A percentile compares a stretch with the other conserved stretches of the same genome.
phyloP scores from a whole-genome alignment of 2,797 vertebrate species.

The Characodon lateralis region DNA sequence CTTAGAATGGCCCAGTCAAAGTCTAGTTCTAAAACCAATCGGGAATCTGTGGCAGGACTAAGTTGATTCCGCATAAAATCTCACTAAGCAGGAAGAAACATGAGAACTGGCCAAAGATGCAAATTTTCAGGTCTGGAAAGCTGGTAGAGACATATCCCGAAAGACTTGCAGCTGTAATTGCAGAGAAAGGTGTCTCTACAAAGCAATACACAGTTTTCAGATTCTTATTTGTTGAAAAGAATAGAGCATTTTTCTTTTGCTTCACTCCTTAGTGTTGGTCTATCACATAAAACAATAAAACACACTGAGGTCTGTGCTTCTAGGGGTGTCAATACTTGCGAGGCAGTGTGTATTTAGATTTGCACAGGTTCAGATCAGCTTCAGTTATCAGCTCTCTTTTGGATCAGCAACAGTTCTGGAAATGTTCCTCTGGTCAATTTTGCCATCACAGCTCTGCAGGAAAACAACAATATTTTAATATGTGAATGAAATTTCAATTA shows the following conservation, averaged over 20 bases:
- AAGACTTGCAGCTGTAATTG: neutral
- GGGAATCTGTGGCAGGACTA: too few relatives aligned
- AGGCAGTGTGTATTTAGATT: neutral
- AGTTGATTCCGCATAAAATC: too few relatives aligned
- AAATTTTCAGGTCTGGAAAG: neutral
- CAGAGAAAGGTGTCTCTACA: neutral
- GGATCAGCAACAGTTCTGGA: constrained; percentile 20
- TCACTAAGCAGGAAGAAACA: neutral
- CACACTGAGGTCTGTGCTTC: neutral
- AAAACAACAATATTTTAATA: constrained; percentile 43
- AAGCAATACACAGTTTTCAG: neutral
- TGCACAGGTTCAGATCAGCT: constrained; percentile 10
- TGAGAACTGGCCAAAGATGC: neutral
- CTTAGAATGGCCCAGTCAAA: too few relatives aligned
- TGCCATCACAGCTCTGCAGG: constrained; percentile 10
- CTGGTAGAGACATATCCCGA: neutral
- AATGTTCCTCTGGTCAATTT: constrained; percentile 38
- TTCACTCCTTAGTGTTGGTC: neutral
- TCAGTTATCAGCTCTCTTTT: constrained; percentile 31
- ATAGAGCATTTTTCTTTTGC: neutral
- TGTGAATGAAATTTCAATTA: constrained; percentile 63
- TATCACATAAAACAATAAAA: neutral
- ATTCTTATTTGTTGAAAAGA: neutral
- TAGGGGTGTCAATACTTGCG: neutral
- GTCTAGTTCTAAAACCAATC: too few relatives aligned